Base-by-base conservation (phyloP, 2,797 vertebrate species). In the Anas bernieri region DNA sequence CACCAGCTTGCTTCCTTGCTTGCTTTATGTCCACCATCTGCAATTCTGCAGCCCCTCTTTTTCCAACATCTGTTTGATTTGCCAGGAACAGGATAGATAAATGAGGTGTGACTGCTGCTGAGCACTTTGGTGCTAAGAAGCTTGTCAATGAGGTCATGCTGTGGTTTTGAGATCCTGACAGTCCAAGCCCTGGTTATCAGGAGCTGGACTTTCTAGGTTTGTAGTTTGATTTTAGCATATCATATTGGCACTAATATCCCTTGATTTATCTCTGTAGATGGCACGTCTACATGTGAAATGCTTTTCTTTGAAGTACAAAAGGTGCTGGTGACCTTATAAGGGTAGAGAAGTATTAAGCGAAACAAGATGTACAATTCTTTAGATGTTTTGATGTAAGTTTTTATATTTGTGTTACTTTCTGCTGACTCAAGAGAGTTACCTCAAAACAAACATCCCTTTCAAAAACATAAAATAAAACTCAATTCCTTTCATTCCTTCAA, bases 51-150 rank as follows among this genome's bases (percentile, higher is more conserved):
- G 20, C 33, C 50, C 72, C 17, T 37, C 58, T 18, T 69, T 55
- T 63, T 75, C 62, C 79, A 70, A 93, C 92, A 95, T 96, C 90
- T 97, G 92, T 78, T 82, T 78, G 35, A 82, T 77, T 83, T 83
- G 45, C 52, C 50, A 58, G 54, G 62, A 74, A 56, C 45, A 61
- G 13, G 35, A 39, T 37, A 88, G 90, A 85, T 73, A 91, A 90
- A 93, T 88, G 85, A 94, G 90, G 75, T 81, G 46, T 66, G 81
- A 43, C 83, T 79, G 83, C 81, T 82, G 62, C 35, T 58, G 50
- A 82, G n/a, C 54, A 41, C 62, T 79, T 58, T 0, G 2, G 67
- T 64, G 56, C 15, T 46, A 67, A 67, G 62, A 45, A 87, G 56
- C 31, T 82, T 84, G 48, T 75, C 85, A 67, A 10, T 79, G 72